phyloP scores from a whole-genome alignment of 2,888 invertebrate genomes.

The Cataglyphis rosenhaueri region DNA sequence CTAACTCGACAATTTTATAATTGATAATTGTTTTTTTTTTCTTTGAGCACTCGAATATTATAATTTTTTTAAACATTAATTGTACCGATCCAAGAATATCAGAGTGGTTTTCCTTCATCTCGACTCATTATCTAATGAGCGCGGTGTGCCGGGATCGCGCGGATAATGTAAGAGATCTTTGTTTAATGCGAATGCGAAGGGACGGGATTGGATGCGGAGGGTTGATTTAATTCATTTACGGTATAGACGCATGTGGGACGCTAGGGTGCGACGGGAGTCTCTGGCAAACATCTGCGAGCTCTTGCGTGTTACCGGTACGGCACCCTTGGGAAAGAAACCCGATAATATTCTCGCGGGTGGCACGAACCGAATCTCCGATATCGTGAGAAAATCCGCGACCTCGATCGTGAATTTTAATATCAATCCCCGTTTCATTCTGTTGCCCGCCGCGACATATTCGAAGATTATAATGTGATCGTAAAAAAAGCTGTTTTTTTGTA shows the following conservation, averaged over 20 bases:
- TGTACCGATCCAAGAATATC: neutral
- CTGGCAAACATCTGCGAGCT: slow-evolving; percentile 79
- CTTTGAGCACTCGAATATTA: neutral
- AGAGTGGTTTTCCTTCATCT: neutral
- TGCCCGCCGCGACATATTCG: neutral
- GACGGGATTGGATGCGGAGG: slow-evolving; percentile 34
- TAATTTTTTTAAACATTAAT: neutral
- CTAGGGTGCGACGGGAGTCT: slow-evolving; percentile 62
- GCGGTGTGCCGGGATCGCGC: neutral
- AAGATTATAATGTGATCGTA: neutral
- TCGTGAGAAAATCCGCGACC: slow-evolving; percentile 64
- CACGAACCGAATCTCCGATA: slow-evolving; percentile 45
- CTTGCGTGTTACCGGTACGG: slow-evolving; percentile 63
- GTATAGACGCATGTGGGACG: slow-evolving; percentile 63
- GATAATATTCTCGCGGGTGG: slow-evolving; percentile 66
- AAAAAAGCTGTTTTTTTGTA: neutral
- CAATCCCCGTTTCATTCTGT: slow-evolving; percentile 10
- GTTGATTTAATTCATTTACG: slow-evolving; percentile 77
- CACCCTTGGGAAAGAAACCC: slow-evolving; percentile 66
- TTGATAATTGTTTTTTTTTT: neutral
- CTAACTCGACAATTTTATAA: neutral
- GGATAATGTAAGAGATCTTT: slow-evolving; percentile 35
- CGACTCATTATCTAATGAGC: slow-evolving; percentile 34
- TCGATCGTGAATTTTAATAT: slow-evolving; percentile 36
- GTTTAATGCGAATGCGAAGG: slow-evolving; percentile 32